Percentiles rank a stretch among this genome's conserved stretches.
phyloP scores from a whole-genome alignment of 1,140 invertebrate genomes.

The Drosophila ficusphila region DNA sequence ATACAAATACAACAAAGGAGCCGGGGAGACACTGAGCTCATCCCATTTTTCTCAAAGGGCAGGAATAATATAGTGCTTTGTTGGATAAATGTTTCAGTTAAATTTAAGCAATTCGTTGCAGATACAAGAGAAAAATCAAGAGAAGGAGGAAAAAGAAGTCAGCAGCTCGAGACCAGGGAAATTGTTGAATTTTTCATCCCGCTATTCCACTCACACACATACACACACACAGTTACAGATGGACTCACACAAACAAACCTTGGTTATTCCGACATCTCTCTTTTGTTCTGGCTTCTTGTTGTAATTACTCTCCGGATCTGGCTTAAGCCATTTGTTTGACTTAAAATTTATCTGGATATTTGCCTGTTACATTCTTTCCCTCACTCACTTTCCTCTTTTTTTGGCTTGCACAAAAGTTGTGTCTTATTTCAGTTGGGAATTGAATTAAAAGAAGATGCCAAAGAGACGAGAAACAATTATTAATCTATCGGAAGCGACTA shows the following conservation, averaged over 20 bases:
- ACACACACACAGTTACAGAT: conserved; percentile 20
- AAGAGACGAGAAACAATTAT: conserved; percentile 56
- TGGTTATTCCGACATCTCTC: conserved; percentile 29
- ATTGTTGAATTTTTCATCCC: conserved; percentile 82
- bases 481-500: conserved; percentile 55
- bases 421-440: conserved; percentile 30
- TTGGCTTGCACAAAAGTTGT: neutral
- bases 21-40: conserved; percentile 15
- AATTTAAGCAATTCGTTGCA: conserved; percentile 77
- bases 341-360: conserved; percentile 75
- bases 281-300: conserved; percentile 38
- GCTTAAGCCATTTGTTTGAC: conserved; percentile 74
- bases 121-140: neutral
- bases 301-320: conserved; percentile 75
- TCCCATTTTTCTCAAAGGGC: conserved; percentile 31
- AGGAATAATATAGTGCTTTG: conserved; percentile 78
- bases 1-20: conserved; percentile 49
- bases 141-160: neutral
- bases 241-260: conserved; percentile 17
- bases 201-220: conserved; percentile 25
- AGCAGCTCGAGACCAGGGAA: conserved; percentile 51
- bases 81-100: conserved; percentile 80
- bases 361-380: conserved; percentile 10
- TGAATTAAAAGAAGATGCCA: conserved; percentile 16
- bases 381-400: conserved; percentile 9